These are phyloP conservation scores for Propithecus perrieri DNA, from an alignment of 2,797 vertebrate species.

Conservation along the genomic window DNA sequence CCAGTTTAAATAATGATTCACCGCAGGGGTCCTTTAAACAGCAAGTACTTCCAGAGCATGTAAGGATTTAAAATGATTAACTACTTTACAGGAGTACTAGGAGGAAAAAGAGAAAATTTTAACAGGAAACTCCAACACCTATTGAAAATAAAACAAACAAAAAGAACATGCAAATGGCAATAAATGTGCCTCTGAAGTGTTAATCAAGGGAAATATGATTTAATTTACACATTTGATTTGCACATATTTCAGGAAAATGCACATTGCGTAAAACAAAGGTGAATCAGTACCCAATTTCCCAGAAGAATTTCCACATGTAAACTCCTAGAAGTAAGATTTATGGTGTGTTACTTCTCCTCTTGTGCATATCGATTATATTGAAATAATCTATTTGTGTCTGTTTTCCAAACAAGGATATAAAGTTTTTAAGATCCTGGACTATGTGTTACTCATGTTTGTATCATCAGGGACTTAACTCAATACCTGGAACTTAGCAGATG, in stretches of 20 bases:
- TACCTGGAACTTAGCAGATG: not conserved
- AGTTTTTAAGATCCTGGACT: not conserved
- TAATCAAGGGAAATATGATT: slow-evolving; percentile 44
- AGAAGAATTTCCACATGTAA: slow-evolving; percentile 35
- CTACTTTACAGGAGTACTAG: not conserved
- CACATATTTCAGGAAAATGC: slow-evolving; percentile 24
- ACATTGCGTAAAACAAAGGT: slow-evolving; percentile 42
- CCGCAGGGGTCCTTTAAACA: slow-evolving; percentile 18
- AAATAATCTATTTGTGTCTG: slow-evolving; percentile 9
- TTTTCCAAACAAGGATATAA: not conserved
- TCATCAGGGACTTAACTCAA: not conserved
- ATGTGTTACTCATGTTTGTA: not conserved
- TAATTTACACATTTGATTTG: slow-evolving; percentile 48
- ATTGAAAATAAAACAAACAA: slow-evolving; percentile 58
- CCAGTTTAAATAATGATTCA: slow-evolving; percentile 49
- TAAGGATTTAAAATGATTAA: slow-evolving; percentile 62
- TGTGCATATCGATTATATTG: not conserved
- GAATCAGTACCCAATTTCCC: not conserved
- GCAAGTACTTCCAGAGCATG: slow-evolving; percentile 35
- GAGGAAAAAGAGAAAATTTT: slow-evolving; percentile 37
- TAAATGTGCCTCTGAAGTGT: not conserved
- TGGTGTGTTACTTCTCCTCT: not conserved
- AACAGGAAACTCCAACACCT: slow-evolving; percentile 27
- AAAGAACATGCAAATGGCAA: slow-evolving; percentile 40
- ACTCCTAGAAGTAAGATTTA: slow-evolving; percentile 30